Conservation (phyloP, 2,888 invertebrate genomes). For the Yponomeuta malinellus region DNA sequence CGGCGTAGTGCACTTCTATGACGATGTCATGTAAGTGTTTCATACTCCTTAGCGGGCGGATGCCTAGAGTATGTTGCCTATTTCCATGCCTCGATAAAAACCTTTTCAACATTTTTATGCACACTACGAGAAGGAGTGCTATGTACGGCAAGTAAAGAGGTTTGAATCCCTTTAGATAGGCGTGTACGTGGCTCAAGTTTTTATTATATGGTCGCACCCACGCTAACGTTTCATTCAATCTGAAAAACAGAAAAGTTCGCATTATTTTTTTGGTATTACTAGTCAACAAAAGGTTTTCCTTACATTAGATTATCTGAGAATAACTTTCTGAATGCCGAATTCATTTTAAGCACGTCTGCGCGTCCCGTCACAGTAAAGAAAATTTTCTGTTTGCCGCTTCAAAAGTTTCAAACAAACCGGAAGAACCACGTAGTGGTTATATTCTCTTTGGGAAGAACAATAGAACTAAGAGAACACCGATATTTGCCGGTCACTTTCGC, state of each 20-base stretch:
- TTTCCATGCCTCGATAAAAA: neutral
- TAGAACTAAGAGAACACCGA: no score
- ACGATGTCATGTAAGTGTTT: conserved; percentile 14
- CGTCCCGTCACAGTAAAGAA: no score
- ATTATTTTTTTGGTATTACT: no score
- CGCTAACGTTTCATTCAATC: neutral
- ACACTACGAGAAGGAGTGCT: neutral
- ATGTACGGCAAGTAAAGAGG: neutral
- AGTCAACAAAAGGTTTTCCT: no score
- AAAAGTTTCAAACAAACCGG: no score
- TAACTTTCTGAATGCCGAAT: no score
- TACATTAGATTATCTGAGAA: no score
- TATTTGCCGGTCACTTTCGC: no score
- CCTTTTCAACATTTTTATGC: neutral
- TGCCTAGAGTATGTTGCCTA: neutral
- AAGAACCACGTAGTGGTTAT: no score
- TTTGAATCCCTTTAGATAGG: neutral
- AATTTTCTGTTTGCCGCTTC: no score
- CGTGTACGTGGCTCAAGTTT: neutral
- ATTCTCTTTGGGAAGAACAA: no score
- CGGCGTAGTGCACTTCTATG: conserved; percentile 20
- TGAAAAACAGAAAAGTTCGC: neutral
- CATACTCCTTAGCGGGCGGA: conserved; percentile 2
- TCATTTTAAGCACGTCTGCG: no score
- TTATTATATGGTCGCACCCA: neutral